These are phyloP conservation scores for Drosophila leonis DNA, from an alignment of 2,888 invertebrate species.

Conservation along the genomic window DNA sequence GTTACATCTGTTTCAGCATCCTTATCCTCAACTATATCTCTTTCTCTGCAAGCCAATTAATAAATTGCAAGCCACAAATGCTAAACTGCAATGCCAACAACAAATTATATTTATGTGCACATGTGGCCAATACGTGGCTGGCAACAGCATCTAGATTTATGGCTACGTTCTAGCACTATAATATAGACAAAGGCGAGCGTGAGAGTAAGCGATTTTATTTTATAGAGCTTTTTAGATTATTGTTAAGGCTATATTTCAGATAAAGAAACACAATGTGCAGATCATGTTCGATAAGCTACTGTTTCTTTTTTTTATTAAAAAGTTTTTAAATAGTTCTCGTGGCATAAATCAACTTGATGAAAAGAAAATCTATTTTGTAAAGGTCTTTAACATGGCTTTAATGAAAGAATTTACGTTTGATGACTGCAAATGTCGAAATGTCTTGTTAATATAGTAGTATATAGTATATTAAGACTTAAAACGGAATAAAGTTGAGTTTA, in stretches of 20 bases:
- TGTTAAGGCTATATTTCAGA: background rate
- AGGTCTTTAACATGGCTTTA: too few species aligned
- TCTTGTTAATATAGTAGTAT: too few species aligned
- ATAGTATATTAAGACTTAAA: too few species aligned
- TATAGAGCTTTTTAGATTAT: constrained; percentile 1
- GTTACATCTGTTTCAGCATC: constrained; percentile 5
- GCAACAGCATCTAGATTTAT: constrained; percentile 31
- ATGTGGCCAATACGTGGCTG: constrained; percentile 32
- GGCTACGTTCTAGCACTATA: background rate
- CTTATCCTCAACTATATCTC: background rate
- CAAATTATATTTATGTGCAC: constrained; percentile 50
- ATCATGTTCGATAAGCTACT: background rate
- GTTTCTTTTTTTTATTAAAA: background rate
- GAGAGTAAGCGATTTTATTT: background rate
- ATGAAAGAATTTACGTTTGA: too few species aligned
- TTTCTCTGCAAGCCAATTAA: constrained; percentile 62
- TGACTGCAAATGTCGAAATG: too few species aligned
- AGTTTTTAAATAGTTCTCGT: background rate
- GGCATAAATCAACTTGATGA: background rate
- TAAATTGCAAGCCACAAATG: constrained; percentile 58
- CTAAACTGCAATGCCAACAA: constrained; percentile 29
- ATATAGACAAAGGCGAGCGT: background rate
- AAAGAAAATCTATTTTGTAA: background rate
- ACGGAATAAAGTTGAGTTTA: too few species aligned
- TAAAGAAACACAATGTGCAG: background rate